Evolutionary conservation across 2,888 invertebrate genomes (phyloP), one percentile per base, ranked within the genome.

Genomic region (Chouioia cunea): DNA sequence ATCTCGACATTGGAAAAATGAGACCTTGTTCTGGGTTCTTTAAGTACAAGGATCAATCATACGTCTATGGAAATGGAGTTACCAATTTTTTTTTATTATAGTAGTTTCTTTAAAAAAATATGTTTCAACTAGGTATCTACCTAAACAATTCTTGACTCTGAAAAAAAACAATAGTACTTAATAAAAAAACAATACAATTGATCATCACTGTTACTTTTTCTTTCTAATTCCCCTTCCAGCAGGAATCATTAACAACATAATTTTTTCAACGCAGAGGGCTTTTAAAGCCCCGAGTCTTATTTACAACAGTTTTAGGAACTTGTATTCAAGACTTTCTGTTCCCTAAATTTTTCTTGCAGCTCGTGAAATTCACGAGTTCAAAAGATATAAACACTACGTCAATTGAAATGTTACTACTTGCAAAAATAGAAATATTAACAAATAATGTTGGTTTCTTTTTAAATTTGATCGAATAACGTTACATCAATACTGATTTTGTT

Each of bases 21-120:
- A 75, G 73, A 76, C 75, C 76, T 77, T 79, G 74, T 72, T 77
- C 73, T 71, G 68, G 71, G 60, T 72, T 67, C 68, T 67, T 80
- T 80, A 80, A 80, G 80, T 80, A 80, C 79, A 79, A 80, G 76
- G 72, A 76, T 76, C 62, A 53, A 52, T 65, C 12, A 16, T 46
- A 66, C 27, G 46, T 14, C 46, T 65, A 64, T 53, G n/a, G 48
- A 65, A 65, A 72, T 15, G 56, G 36, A 70, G 43, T 59, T 63
- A 70, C 64, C 60, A 64, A 65, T 46, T 58, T 68, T 65, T 53
- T 68, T 65, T 36, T 56, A 56, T 67, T 53, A 58, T 53, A 66
- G 36, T 14, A 36, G 4, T 65, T 65, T 60, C 60, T 65, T 54
- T 57, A 56, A 57, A 70, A 68, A 65, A 63, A 65, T 65, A 62